Conservation (phyloP, 2,113 vertebrate species). For the Proteles cristata region DNA sequence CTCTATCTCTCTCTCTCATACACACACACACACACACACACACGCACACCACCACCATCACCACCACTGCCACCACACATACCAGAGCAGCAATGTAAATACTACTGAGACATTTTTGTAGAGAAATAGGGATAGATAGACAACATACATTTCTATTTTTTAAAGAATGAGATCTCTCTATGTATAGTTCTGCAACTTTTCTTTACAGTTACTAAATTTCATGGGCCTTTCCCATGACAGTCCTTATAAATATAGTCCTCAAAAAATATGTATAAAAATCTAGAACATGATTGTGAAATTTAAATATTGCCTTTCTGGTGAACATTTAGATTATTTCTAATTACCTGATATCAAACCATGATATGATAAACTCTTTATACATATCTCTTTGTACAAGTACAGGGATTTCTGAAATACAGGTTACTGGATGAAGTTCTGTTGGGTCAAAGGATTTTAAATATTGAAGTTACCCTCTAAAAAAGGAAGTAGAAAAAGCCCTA, state of each 20-base stretch:
- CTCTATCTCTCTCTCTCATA: too few species aligned
- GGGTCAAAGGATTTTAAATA: neutral
- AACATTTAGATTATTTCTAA: neutral
- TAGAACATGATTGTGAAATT: neutral
- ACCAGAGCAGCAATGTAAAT: neutral
- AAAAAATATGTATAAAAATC: conserved; percentile 2
- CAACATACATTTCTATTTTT: neutral
- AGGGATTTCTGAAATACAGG: neutral
- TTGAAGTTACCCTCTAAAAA: neutral
- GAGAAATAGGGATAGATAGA: neutral
- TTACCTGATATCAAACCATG: neutral
- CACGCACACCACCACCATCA: neutral
- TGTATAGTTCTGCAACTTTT: neutral
- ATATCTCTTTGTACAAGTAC: neutral
- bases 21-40: neutral
- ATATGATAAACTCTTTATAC: neutral
- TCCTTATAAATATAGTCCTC: neutral
- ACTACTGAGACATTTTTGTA: neutral
- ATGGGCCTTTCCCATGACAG: neutral
- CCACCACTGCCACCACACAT: too few species aligned
- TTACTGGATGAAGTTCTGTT: neutral
- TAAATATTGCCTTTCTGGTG: neutral
- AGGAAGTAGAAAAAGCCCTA: neutral
- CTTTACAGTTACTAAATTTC: conserved; percentile 34
- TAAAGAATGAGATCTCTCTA: neutral